Evolutionary conservation across 1,140 invertebrate genomes (phyloP).

Genomic region (Epicauta chinensis): DNA sequence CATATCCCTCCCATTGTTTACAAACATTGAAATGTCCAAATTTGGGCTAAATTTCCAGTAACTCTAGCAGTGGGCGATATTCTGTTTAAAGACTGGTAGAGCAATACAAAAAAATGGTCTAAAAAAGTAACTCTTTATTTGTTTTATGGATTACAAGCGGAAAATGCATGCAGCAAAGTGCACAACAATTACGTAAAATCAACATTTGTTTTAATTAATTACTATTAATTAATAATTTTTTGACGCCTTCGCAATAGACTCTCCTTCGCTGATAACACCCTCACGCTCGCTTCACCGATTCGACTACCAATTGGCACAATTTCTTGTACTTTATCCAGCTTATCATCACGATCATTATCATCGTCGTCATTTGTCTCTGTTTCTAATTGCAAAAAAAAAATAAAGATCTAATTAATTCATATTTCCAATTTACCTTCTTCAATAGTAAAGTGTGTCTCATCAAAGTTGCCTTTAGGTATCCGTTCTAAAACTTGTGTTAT

Average conservation of each 20-base stretch:
- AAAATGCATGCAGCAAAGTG: no score
- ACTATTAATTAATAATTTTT: conserved; percentile 14
- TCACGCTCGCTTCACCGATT: conserved; percentile 33
- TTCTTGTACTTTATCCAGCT: conserved; percentile 11
- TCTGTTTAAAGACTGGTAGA: no score
- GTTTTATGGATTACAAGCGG: no score
- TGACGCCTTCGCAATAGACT: conserved; percentile 26
- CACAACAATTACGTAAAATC: no score
- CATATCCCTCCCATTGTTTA: no score
- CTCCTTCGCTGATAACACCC: conserved; percentile 33
- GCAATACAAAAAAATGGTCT: no score
- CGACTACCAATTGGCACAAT: conserved; percentile 31
- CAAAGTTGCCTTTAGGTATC: conserved; percentile 29
- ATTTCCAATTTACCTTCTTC: conserved; percentile 8
- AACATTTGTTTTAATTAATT: no score
- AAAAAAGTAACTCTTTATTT: no score
- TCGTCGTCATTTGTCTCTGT: not conserved
- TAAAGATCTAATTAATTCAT: not conserved
- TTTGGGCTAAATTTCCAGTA: no score
- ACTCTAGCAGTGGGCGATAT: no score
- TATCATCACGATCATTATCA: conserved; percentile 1
- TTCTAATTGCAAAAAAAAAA: not conserved
- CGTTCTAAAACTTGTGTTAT: conserved; percentile 50
- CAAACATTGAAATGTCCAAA: no score
- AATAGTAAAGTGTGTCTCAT: conserved; percentile 3